phyloP scores from a whole-genome alignment of 23 tunicate species.

The Styela clava region DNA sequence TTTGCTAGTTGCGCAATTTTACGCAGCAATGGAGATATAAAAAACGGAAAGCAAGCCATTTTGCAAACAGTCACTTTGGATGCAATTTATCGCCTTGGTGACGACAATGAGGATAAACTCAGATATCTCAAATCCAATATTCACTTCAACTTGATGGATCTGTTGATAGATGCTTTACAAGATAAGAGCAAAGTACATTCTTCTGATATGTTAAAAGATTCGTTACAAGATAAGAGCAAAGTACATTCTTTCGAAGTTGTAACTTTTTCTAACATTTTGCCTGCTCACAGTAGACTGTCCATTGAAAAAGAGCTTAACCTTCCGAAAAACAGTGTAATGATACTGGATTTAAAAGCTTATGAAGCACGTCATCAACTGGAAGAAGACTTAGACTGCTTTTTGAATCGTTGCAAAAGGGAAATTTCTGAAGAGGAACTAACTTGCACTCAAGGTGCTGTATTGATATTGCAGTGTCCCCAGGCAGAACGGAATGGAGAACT shows the following conservation, averaged over 20 bases:
- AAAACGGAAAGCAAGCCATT: not conserved
- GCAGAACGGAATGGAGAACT: slow-evolving; percentile 42
- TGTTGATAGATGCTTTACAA: not conserved
- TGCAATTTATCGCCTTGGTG: not conserved
- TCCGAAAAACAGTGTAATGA: slow-evolving; percentile 18
- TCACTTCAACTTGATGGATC: not conserved
- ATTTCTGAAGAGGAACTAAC: not conserved
- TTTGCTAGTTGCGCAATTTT: slow-evolving; percentile 43
- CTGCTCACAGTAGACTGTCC: slow-evolving; percentile 4
- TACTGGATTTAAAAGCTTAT: slow-evolving; percentile 44
- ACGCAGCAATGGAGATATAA: not conserved
- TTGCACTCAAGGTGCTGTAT: slow-evolving; percentile 1
- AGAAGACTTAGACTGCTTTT: not conserved
- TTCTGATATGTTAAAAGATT: too few relatives aligned
- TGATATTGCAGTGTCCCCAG: slow-evolving; percentile 77
- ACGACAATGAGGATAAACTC: not conserved
- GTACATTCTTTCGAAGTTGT: slow-evolving; percentile 7
- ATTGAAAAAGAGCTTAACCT: slow-evolving; percentile 27
- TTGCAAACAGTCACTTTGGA: not conserved
- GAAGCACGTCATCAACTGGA: slow-evolving; percentile 22
- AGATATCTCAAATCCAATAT: not conserved
- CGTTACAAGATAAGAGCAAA: not conserved
- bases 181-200: not conserved
- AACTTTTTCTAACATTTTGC: slow-evolving; percentile 26
- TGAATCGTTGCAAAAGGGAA: not conserved